Base-by-base conservation (phyloP, 30 jellyfish, hydroid and myxozoan genomes). In the Cassiopea xamachana region DNA sequence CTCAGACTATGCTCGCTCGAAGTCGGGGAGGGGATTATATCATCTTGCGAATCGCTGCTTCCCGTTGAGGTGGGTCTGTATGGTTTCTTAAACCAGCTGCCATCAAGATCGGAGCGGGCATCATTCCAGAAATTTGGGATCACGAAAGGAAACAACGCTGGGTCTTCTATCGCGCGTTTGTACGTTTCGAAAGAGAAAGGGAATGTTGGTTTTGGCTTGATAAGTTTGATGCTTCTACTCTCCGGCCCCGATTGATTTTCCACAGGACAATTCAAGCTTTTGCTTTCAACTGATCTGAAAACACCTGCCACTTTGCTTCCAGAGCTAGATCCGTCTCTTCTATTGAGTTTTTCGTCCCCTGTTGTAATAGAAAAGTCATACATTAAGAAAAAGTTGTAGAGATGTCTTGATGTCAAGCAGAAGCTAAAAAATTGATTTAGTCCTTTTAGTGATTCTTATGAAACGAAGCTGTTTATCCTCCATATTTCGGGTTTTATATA, bases 11-110 rank as follows among this genome's bases (percentile, higher is more conserved):
- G 90, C 70, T 92, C 95, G 84, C 98, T 92, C 39, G 95, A 74
- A 15, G 98, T 92, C 7, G 98, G 98, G 1, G 98, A 92, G 2
- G 98, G 98, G 60, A 92, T 92, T 72, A 87, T 92, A 72, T 92
- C 98, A 13, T 92, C 95, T 68, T 80, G 89, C 39, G 94, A 83
- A 43, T 92, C 90, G 51, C 92, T 81, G 82, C 92, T 81, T 16
- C 96, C 87, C 8, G 94, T 83, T 50, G 95, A 85, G 74, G 73
- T 79, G 1, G 92, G 82, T 18, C 96, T 16, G 90, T 69, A 55
- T 19, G 85, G 90, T 62, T 62, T 71, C 16, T 70, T 67, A 46
- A 80, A 45, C 59, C 82, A 75, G 18, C 48, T 83, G 75, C 71
- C 39, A 55, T 81, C 81, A 15, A 19, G 69, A 7, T 84, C 86